A percentile compares a stretch with the other conserved stretches of the same genome.
phyloP scores from a whole-genome alignment of 2,888 invertebrate genomes.

The Phasia obesa region DNA sequence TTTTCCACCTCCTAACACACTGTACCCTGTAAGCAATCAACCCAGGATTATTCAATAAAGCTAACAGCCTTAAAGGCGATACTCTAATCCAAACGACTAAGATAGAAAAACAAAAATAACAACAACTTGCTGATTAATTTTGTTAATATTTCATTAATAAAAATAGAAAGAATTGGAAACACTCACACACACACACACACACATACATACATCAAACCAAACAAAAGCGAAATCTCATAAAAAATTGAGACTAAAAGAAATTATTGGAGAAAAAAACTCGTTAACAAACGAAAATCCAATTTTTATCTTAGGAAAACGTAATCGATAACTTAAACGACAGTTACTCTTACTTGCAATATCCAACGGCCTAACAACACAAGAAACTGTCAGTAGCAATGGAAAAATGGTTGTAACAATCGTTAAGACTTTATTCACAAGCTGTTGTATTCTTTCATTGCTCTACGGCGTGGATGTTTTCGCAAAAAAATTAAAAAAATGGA shows the following conservation, averaged over 20 bases:
- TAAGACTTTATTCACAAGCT: neutral
- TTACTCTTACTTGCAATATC: neutral
- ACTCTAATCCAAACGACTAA: neutral
- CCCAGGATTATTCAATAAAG: no score
- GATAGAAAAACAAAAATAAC: conserved; percentile 22
- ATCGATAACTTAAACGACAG: conserved; percentile 60
- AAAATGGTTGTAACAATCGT: neutral
- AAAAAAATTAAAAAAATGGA: neutral
- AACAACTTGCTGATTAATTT: conserved; percentile 50
- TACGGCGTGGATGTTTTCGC: neutral
- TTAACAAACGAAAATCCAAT: conserved; percentile 66
- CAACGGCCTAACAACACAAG: neutral
- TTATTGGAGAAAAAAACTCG: conserved; percentile 34
- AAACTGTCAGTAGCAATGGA: conserved; percentile 30
- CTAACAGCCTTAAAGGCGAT: no score
- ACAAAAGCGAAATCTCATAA: conserved; percentile 5
- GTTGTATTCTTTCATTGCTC: neutral
- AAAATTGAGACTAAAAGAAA: neutral
- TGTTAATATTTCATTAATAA: conserved; percentile 57
- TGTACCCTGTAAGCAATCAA: no score
- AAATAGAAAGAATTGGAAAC: conserved; percentile 13
- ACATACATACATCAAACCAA: neutral
- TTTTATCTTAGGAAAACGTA: conserved; percentile 56
- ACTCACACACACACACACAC: neutral
- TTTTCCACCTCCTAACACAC: no score